Base-by-base conservation (phyloP, 2,797 vertebrate species). In the Danio jaintianensis region DNA sequence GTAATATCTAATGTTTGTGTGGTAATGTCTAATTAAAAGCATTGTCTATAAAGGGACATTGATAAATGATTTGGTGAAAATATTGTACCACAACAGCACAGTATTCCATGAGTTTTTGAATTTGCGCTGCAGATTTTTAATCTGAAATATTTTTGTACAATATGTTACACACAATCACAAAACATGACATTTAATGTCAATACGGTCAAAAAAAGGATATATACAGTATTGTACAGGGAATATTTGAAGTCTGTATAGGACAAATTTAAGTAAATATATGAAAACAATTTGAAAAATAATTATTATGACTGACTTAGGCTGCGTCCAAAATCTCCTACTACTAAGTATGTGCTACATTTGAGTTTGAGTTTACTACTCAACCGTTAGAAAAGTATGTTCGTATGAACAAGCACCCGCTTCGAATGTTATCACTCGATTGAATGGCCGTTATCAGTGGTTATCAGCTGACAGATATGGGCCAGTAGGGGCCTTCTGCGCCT, bases 61-160 rank as follows among this genome's bases (percentile, higher is more conserved):
- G 61, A 16, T 18, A 63, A 42, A 42, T 38, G 7, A 13, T 15
- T 47, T 6, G 22, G 6, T 50, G 3, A 29, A 36, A 50, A 68
- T 50, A 50, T 5, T 68, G 22, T 36, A 36, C 66, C 64, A 68
- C 45, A 68, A 67, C 48, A 20, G 12, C 15, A 68, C 50, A 6
- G 5, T 68, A n/a, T 36, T 29, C 12, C 16, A 47, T 4, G 18
- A 20, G n/a, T 45, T 22, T 12, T 66, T 50, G 50, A 29, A 68
- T 68, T 48, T 10, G 22, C 8, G 7, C 16, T 16, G 47, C 47
- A 50, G 11, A 58, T 59, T 10, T 36, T 36, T 2, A 59, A 36
- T 15, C 56, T 36, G 22, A 59, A 59, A 59, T 59, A 59, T 6
- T 56, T 58, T 58, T 58, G 20, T 11, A 58, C 55, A 58, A 10